phyloP scores from a whole-genome alignment of 2,888 invertebrate species.

The Chesias legatella region DNA sequence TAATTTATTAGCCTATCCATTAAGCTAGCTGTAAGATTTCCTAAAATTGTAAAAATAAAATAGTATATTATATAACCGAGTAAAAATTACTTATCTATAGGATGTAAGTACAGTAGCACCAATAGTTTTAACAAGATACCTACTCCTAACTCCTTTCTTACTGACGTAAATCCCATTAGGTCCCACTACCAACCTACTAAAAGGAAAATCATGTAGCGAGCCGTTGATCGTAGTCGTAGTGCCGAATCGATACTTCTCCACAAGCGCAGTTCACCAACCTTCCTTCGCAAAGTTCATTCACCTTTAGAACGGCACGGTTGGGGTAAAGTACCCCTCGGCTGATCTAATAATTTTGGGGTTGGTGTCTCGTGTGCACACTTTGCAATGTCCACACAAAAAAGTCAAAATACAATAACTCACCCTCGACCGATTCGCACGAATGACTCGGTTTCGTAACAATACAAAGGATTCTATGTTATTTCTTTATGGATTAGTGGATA shows the following conservation, averaged over 20 bases:
- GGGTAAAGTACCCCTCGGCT: constrained; percentile 39
- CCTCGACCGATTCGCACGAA: not conserved
- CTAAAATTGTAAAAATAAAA: no score
- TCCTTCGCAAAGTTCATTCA: constrained; percentile 34
- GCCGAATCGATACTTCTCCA: constrained; percentile 18
- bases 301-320: constrained; percentile 34
- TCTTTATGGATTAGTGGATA: no score
- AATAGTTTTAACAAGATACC: no score
- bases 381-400: not conserved
- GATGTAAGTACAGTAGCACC: no score
- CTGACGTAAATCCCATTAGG: no score
- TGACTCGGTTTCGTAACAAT: not conserved
- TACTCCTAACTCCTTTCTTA: no score
- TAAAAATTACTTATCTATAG: no score
- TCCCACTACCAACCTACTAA: no score
- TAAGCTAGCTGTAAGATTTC: no score
- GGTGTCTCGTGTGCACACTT: constrained; percentile 24
- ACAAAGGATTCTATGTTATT: no score
- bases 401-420: not conserved
- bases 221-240: not conserved
- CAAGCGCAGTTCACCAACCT: constrained; percentile 26
- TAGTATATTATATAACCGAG: no score
- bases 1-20: no score
- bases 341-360: constrained; percentile 33
- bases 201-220: not conserved